Conservation (phyloP, 2,888 invertebrate species). For the Hirtodrosophila alboralis region DNA sequence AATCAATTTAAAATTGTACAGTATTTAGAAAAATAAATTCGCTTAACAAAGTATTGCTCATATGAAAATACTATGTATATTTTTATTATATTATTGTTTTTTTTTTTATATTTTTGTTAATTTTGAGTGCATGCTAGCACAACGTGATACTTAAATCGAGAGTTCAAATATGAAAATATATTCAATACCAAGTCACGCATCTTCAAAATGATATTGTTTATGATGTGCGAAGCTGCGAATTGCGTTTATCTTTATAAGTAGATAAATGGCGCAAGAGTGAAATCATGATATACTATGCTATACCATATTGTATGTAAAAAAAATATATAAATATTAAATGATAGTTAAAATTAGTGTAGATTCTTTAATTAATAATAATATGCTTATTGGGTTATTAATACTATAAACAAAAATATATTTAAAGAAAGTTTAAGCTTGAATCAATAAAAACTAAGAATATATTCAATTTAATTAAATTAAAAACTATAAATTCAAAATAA, state of each 20-base stretch:
- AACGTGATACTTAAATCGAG: conserved; percentile 37
- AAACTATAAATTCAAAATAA: too few species aligned
- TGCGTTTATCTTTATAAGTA: conserved; percentile 19
- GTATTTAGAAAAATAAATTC: too few species aligned
- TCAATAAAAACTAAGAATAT: too few species aligned
- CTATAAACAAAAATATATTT: background rate
- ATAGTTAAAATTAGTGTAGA: conserved; percentile 7
- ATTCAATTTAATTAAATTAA: too few species aligned
- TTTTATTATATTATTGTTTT: too few species aligned
- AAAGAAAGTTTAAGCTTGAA: background rate
- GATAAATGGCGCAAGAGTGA: conserved; percentile 34
- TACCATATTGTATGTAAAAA: background rate
- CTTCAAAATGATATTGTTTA: conserved; percentile 50
- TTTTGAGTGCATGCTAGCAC: conserved; percentile 31
- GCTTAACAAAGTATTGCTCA: too few species aligned
- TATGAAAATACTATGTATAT: background rate
- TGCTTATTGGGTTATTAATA: background rate
- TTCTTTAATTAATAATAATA: conserved; percentile 1
- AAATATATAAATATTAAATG: background rate
- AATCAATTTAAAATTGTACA: too few species aligned
- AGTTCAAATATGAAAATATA: conserved; percentile 23
- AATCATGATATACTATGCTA: conserved; percentile 24
- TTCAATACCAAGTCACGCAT: conserved; percentile 56
- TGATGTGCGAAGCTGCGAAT: conserved; percentile 49
- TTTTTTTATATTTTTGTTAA: background rate